These are phyloP conservation scores for Vanessa cardui DNA, from an alignment of 2,888 invertebrate species.

Conservation along the genomic window DNA sequence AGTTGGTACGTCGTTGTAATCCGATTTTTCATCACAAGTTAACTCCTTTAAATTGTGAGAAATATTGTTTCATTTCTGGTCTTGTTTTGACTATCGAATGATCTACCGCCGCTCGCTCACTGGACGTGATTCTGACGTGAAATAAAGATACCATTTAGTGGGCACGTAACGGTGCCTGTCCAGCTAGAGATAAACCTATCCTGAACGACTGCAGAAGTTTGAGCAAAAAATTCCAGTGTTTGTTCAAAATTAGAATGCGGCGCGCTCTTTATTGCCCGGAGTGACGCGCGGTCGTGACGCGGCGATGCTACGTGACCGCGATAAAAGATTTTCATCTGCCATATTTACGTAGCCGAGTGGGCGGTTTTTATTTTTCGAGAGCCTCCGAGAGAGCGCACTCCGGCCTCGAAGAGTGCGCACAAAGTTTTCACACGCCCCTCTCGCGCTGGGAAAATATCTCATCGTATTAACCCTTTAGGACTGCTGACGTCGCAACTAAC, in stretches of 20 bases:
- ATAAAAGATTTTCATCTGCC: conserved; percentile 83
- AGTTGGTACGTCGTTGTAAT: conserved; percentile 68
- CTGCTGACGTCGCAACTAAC: conserved; percentile 20
- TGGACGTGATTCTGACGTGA: conserved; percentile 66
- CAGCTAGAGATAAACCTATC: conserved; percentile 59
- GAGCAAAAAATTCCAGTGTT: conserved; percentile 75
- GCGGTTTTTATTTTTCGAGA: conserved; percentile 81
- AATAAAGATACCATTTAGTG: conserved; percentile 70
- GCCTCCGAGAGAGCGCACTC: conserved; percentile 66
- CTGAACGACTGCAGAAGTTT: conserved; percentile 56
- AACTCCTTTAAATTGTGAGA: conserved; percentile 66
- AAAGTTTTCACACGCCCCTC: conserved; percentile 75
- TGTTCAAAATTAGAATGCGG: conserved; percentile 80
- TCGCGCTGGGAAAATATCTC: conserved; percentile 63
- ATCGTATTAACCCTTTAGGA: conserved; percentile 10
- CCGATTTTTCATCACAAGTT: conserved; percentile 63
- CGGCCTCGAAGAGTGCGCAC: conserved; percentile 56
- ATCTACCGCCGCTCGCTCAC: conserved; percentile 49
- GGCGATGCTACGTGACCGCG: conserved; percentile 80
- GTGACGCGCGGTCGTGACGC: conserved; percentile 81
- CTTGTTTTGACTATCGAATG: conserved; percentile 55
- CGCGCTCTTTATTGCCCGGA: conserved; percentile 74
- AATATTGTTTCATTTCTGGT: conserved; percentile 68
- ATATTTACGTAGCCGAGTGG: conserved; percentile 81
- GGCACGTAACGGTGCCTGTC: conserved; percentile 58